phyloP scores from a whole-genome alignment of 2,888 invertebrate genomes.

The Leucania comma region DNA sequence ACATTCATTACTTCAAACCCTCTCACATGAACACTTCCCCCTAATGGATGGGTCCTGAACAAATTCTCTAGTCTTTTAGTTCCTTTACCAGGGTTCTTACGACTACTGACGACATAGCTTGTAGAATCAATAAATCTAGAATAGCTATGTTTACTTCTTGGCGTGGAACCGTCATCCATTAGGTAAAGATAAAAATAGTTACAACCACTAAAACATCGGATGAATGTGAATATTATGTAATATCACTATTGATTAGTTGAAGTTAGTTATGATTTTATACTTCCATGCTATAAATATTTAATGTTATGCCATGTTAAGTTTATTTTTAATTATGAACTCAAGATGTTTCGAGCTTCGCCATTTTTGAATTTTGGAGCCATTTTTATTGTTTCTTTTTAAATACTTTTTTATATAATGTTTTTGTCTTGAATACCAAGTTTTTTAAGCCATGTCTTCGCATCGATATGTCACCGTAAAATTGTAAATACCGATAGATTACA shows the following conservation, averaged over 20 bases:
- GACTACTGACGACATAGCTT: constrained; percentile 33
- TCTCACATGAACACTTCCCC: constrained; percentile 21
- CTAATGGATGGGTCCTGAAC: constrained; percentile 35
- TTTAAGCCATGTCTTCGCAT: no score
- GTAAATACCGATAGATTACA: no score
- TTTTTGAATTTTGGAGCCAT: constrained; percentile 43
- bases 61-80: not conserved
- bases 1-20: constrained; percentile 23
- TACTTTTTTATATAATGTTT: no score
- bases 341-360: constrained; percentile 17
- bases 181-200: constrained; percentile 10
- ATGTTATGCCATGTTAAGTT: not conserved
- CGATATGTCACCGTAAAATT: no score
- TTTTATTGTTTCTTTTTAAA: not conserved
- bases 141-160: constrained; percentile 15
- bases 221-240: not conserved
- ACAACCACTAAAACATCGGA: constrained; percentile 16
- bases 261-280: not conserved
- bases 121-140: constrained; percentile 45
- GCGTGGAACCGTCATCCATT: constrained; percentile 42
- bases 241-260: constrained; percentile 1
- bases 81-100: not conserved
- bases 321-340: not conserved
- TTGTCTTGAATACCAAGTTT: no score
- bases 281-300: not conserved